phyloP scores from a whole-genome alignment of 2,888 invertebrate species.

The Drosophila nr. perissopoda region DNA sequence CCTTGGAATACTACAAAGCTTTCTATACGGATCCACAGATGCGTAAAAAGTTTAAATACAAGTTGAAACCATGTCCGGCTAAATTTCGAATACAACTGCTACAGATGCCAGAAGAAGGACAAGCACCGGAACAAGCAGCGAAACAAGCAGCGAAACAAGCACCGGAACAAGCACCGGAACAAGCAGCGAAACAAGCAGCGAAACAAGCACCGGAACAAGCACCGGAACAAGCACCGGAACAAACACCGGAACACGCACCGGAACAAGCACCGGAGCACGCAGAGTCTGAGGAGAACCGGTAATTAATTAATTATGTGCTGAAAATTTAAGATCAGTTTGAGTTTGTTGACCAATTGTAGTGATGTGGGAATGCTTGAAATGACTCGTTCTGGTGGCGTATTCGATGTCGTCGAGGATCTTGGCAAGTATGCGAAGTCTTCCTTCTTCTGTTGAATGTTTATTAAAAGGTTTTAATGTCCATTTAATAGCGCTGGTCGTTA shows the following conservation, averaged over 20 bases:
- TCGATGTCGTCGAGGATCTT: constrained; percentile 23
- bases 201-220: neutral
- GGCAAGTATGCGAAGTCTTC: constrained; percentile 21
- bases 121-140: no score
- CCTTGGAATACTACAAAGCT: constrained; percentile 36
- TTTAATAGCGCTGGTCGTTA: constrained; percentile 29
- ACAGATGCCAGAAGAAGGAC: neutral
- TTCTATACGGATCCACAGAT: constrained; percentile 45
- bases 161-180: neutral
- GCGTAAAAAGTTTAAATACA: constrained; percentile 34
- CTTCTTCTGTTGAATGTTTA: neutral
- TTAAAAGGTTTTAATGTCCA: neutral
- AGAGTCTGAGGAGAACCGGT: neutral
- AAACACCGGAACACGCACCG: neutral
- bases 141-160: no score
- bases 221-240: neutral
- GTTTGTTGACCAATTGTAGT: constrained; percentile 11
- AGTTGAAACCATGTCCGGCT: constrained; percentile 49
- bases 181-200: neutral
- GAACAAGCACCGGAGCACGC: neutral
- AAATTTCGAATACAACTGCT: constrained; percentile 28
- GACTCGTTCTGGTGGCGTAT: neutral
- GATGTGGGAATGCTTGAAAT: neutral
- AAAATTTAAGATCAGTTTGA: no score
- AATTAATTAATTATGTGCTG: neutral